Base-by-base conservation (phyloP, 2,888 invertebrate genomes). In the Pocota personata region DNA sequence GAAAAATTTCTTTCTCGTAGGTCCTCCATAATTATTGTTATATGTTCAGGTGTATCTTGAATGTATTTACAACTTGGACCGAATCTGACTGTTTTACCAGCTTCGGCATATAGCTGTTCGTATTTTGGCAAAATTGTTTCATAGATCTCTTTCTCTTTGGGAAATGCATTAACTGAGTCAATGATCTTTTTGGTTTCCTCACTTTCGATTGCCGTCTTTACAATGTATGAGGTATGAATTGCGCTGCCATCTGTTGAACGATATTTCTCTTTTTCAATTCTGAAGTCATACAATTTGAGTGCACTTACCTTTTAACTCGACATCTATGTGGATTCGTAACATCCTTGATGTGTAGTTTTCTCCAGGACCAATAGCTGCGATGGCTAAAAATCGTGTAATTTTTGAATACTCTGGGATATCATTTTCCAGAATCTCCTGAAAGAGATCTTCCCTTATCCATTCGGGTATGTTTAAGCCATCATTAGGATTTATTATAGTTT, bases 341-440 rank as follows among this genome's bases (percentile, higher is more conserved):
- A 91, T 90, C 40, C 89, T 82, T 1, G 91, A 91, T 2, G 90
- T 89, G 32, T 90, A 91, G 82, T 92, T 91, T 57, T 92, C 92
- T 3, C 90, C 91, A 0, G 90, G 89, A 1, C 88, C 89, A 21
- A 90, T 90, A 8, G 91, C 91, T 14, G 91, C 90, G 21, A 52
- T 24, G 10, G 50, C 37, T 5, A 21, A 0, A 10, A 27, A 64
- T 6, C 32, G 30, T 8, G 10, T 64, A 1, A 50, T 52, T 50
- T 21, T 37, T 2, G 50, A 46, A 35, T n/a, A 64, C 1, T 10
- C 14, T n/a, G 50, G 50, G 14, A 67, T 24, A 21, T 67, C 66
- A 2, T 21, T 37, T 37, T 52, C 10, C 0, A 67, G 10, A 6
- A 35, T 32, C 6, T 32, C 24, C 6, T 37, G 4, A 6, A 67